Conservation (phyloP, 2,797 vertebrate genomes). For the Huso huso region DNA sequence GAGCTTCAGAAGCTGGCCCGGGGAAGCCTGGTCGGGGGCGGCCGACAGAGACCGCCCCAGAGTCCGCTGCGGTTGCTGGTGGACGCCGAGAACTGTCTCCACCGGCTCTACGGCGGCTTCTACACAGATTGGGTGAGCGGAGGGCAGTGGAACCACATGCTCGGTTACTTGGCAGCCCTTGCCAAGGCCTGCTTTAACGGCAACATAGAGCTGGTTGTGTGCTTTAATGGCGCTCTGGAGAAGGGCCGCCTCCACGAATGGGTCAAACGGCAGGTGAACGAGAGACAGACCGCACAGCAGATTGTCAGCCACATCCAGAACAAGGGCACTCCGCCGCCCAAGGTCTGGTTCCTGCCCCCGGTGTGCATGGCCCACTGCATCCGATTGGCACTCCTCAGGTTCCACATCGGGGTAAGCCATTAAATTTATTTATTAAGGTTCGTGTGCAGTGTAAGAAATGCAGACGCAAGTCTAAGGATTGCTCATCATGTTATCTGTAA, state of each 20-base stretch:
- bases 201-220: constrained; percentile 91
- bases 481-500: too few relatives aligned
- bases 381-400: constrained; percentile 88
- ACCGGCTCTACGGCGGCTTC: constrained; percentile 90
- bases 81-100: constrained; percentile 89
- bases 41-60: constrained; percentile 79
- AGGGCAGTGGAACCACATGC: constrained; percentile 95
- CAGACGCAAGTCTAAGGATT: too few relatives aligned
- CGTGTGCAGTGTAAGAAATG: too few relatives aligned
- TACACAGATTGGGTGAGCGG: constrained; percentile 96
- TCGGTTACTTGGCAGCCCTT: constrained; percentile 85
- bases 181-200: constrained; percentile 85
- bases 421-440: too few relatives aligned
- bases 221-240: constrained; percentile 93
- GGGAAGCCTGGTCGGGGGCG: constrained; percentile 84
- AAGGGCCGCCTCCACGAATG: constrained; percentile 92
- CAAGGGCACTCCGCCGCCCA: constrained; percentile 90
- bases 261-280: constrained; percentile 92
- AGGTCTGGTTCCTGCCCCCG: constrained; percentile 93
- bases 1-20: constrained; percentile 91
- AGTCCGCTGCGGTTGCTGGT: constrained; percentile 80
- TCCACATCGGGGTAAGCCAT: constrained; percentile 80
- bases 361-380: constrained; percentile 93
- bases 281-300: constrained; percentile 89
- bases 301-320: constrained; percentile 92